Evolutionary conservation across 2,797 vertebrate genomes (phyloP).

Genomic region (Naso thynnoides): DNA sequence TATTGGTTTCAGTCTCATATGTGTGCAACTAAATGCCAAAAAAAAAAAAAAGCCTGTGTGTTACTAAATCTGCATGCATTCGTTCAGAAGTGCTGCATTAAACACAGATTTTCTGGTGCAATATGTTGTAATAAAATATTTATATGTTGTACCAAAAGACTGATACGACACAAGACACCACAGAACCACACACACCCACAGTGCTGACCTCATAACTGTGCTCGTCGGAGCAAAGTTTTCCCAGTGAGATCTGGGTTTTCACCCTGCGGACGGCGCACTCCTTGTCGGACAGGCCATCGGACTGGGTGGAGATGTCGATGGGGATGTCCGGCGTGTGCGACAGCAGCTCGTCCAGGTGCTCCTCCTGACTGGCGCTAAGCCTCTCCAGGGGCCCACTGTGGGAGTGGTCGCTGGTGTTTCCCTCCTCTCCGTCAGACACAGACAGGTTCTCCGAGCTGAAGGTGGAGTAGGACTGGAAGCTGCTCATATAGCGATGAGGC

Average conservation of each 20-base stretch:
- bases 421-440: slow-evolving; percentile 96
- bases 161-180: too few relatives aligned
- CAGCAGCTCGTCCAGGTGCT: slow-evolving; percentile 93
- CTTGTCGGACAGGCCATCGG: slow-evolving; percentile 97
- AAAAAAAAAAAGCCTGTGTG: too few relatives aligned
- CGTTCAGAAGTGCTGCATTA: too few relatives aligned
- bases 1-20: too few relatives aligned
- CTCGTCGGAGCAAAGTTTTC: slow-evolving; percentile 94
- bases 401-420: slow-evolving; percentile 98
- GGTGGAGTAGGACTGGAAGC: slow-evolving; percentile 98
- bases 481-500: slow-evolving; percentile 96
- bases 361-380: slow-evolving; percentile 88
- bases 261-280: slow-evolving; percentile 97
- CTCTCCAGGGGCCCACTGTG: slow-evolving; percentile 92
- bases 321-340: slow-evolving; percentile 97
- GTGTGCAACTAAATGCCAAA: too few relatives aligned
- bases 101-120: too few relatives aligned
- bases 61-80: too few relatives aligned
- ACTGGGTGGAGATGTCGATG: slow-evolving; percentile 98
- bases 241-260: slow-evolving; percentile 98
- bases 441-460: slow-evolving; percentile 99
- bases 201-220: slow-evolving; percentile 93
- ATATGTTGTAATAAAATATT: too few relatives aligned
- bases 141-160: too few relatives aligned
- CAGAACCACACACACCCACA: background rate